Evolutionary conservation across 2,113 vertebrate genomes (phyloP), one percentile per base, ranked within the genome.

Genomic region (Aspidoscelis tigris): DNA sequence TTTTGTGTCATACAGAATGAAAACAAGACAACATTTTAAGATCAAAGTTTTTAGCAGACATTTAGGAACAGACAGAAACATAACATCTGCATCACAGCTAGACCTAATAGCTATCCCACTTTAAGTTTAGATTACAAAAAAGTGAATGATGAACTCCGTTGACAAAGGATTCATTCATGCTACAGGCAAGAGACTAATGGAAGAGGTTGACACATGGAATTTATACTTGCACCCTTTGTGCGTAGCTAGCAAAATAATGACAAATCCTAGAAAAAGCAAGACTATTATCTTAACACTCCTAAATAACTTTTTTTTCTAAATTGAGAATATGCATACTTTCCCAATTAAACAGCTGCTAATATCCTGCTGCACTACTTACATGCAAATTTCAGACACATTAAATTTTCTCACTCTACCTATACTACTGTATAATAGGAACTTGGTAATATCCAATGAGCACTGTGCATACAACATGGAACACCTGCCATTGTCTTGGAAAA

Each of bases 101-200:
- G 82, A 93, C 61, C 88, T 84, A 66, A 72, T 71, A 88, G 86
- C 76, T 90, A 95, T 88, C 91, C 58, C 88, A 84, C 82, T 89
- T 91, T 93, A 76, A 86, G 88, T 94, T 87, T 74, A 84, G 92
- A 92, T 91, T 82, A 91, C 91, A 94, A 94, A 92, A 91, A 93
- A 82, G 94, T 93, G 91, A 89, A 95, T 88, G 86, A 93, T 92
- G 93, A 94, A 94, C 89, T 95, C 94, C 95, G 92, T 93, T 96
- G 94, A 96, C 95, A 94, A 96, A 96, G 93, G 89, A 94, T 94
- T 92, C 92, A 92, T 95, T 96, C 94, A 95, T 93, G 93, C 94
- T 91, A 96, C 94, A 93, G 94, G 93, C 90, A 93, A 93, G 95
- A 92, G 91, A 90, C 80, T 88, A 91, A 94, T 89, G 87, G 79